Base-by-base conservation (phyloP, 2,113 vertebrate species). In the Sapayoa aenigma region DNA sequence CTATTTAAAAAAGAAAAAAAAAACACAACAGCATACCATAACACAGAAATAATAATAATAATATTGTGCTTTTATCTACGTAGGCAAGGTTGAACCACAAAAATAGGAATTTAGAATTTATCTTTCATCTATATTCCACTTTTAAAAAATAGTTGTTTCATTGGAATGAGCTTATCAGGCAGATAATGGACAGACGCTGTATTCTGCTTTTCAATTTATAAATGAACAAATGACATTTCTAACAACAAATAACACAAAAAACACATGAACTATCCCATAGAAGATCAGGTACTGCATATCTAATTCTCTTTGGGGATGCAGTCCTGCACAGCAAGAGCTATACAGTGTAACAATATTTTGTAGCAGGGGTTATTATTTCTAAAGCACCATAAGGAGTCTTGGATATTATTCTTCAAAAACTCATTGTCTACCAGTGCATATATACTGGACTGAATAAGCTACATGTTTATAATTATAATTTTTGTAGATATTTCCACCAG, bases 71-170 rank as follows among this genome's bases (percentile, higher is more conserved):
- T 46, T 67, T 93, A 73, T 35, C 75, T 74, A 53, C 20, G 39
- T 6, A 85, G 71, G 33, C 30, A 86, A 63, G 10, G 17, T 12
- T 52, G 47, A 71, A 30, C 35, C 56, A 53, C n/a, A 62, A 62
- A 85, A 89, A 47, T 1, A 81, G 8, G 77, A 84, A 80, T 62
- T 9, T 25, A 15, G 37, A 89, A 81, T 81, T 87, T 73, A 41
- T 69, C 60, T 77, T 74, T 78, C 25, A 81, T 69, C 47, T 37
- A 20, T 50, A 84, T 83, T 81, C 21, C 33, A 47, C 35, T 73
- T 96, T 27, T 56, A 89, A 71, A 39, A 87, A 78, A 87, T 17
- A 93, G n/a, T 85, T 95, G 73, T 95, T 97, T 96, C 60, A 91
- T 53, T 82, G 9, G 56, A 52, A 84, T 92, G 44, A 81, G 30